Conservation (phyloP, 2,113 vertebrate genomes). For the Poeciliopsis prolifica region DNA sequence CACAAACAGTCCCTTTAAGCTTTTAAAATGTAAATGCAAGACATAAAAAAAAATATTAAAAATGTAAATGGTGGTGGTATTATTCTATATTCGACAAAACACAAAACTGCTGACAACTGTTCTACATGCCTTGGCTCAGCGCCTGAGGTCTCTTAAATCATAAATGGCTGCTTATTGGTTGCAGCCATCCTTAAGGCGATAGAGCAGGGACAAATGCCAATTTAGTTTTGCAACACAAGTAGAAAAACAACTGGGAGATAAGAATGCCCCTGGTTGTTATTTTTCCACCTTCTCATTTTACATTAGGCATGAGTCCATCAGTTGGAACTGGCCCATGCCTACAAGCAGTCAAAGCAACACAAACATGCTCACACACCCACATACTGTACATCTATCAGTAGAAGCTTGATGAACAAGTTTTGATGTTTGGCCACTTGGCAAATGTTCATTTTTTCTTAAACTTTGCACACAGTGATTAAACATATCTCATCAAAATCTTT, state of each 20-base stretch:
- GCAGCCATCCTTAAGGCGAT: slow-evolving; percentile 32
- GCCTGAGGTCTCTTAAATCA: slow-evolving; percentile 52
- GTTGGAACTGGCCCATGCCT: slow-evolving; percentile 48
- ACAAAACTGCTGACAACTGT: slow-evolving; percentile 23
- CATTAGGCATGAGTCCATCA: slow-evolving; percentile 66
- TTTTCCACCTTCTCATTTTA: slow-evolving; percentile 67
- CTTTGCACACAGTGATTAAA: not conserved
- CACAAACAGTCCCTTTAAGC: not conserved
- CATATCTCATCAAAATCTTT: not conserved
- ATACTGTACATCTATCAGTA: slow-evolving; percentile 32
- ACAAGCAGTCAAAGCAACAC: slow-evolving; percentile 48
- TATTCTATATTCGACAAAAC: slow-evolving; percentile 7
- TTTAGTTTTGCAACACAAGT: slow-evolving; percentile 37
- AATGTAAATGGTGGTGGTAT: not conserved
- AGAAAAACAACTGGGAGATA: slow-evolving; percentile 62
- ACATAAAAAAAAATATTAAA: not conserved
- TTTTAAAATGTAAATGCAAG: slow-evolving; percentile 8
- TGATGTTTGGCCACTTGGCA: slow-evolving; percentile 37
- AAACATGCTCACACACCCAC: slow-evolving; percentile 34
- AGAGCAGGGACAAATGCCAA: slow-evolving; percentile 39
- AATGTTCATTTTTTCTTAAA: not conserved
- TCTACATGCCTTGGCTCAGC: slow-evolving; percentile 29
- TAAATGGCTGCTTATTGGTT: slow-evolving; percentile 49
- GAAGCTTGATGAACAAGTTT: slow-evolving; percentile 22
- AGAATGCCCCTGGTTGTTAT: slow-evolving; percentile 64